Percentiles rank a stretch among this genome's conserved stretches.
These are phyloP conservation scores for Electrophaes corylata DNA, from an alignment of 2,888 invertebrate species.

Conservation along the genomic window DNA sequence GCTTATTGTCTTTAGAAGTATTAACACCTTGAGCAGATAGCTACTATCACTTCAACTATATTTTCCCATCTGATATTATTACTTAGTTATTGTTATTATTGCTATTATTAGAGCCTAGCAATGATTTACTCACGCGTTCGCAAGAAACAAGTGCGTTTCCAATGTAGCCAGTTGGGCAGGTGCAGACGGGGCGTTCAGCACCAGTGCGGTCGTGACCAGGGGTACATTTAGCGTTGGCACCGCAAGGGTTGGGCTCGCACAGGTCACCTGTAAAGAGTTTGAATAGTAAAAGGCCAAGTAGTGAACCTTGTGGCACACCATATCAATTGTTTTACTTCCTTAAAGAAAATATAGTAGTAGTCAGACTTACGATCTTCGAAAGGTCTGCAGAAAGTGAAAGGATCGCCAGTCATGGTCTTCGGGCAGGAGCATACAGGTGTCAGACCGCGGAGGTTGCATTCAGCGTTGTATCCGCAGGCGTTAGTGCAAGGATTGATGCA, in stretches of 20 bases:
- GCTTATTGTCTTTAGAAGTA: no score
- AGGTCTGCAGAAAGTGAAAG: constrained; percentile 91
- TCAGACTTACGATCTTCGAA: constrained; percentile 89
- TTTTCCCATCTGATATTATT: no score
- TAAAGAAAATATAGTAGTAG: no score
- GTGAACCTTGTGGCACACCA: constrained; percentile 22
- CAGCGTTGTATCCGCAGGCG: constrained; percentile 91
- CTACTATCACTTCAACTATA: no score
- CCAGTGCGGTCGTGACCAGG: constrained; percentile 93
- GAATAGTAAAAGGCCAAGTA: constrained; percentile 5
- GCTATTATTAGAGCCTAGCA: no score
- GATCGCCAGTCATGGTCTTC: constrained; percentile 94
- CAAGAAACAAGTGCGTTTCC: constrained; percentile 91
- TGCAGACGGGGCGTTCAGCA: constrained; percentile 93
- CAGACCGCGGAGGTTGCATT: constrained; percentile 90
- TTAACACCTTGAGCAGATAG: no score
- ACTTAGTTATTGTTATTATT: no score
- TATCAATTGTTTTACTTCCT: constrained; percentile 28
- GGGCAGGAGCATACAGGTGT: constrained; percentile 95
- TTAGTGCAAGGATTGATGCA: constrained; percentile 93
- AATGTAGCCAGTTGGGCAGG: constrained; percentile 90
- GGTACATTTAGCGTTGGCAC: constrained; percentile 89
- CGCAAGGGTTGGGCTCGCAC: constrained; percentile 95
- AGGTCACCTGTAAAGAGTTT: constrained; percentile 86
- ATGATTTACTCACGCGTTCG: constrained; percentile 72